Percentiles rank a stretch among this genome's conserved stretches.
Evolutionary conservation across 2,888 invertebrate genomes (phyloP).

Genomic region (Hyposoter dolosus): DNA sequence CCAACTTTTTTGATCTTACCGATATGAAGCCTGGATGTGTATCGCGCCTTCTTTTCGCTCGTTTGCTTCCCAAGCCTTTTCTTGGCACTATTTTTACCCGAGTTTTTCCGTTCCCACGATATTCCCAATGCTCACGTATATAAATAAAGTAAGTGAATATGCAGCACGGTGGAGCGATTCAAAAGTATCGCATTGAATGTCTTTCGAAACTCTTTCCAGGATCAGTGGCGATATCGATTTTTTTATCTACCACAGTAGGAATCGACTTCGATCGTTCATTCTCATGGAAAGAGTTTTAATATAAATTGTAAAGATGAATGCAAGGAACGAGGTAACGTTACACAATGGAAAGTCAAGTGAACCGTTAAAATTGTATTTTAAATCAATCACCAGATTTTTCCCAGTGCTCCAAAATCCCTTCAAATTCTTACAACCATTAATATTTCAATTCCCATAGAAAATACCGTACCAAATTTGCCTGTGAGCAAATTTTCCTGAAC

Average conservation of each 20-base stretch:
- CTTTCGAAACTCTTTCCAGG: not conserved
- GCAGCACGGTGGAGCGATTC: not conserved
- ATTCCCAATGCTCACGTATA: conserved; percentile 27
- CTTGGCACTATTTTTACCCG: conserved; percentile 14
- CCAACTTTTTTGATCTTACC: conserved; percentile 41
- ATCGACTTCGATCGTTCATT: not conserved
- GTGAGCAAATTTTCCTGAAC: too few species aligned
- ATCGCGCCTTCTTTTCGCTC: conserved; percentile 24
- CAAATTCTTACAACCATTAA: not conserved
- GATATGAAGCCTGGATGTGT: conserved; percentile 6
- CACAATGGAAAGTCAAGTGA: not conserved
- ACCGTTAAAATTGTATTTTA: not conserved
- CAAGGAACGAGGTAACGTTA: not conserved
- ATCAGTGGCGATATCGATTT: not conserved
- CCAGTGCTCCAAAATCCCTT: not conserved
- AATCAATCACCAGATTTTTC: not conserved
- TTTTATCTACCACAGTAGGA: not conserved
- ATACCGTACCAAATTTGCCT: too few species aligned
- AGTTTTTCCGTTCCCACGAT: not conserved
- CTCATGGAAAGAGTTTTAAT: not conserved
- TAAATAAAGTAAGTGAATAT: conserved; percentile 36
- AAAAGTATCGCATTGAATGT: not conserved
- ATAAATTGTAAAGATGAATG: not conserved
- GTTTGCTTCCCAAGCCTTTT: conserved; percentile 24
- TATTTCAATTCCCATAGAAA: not conserved